Evolutionary conservation across 2,113 vertebrate species (phyloP).

Genomic region (Stegostoma tigrinum): DNA sequence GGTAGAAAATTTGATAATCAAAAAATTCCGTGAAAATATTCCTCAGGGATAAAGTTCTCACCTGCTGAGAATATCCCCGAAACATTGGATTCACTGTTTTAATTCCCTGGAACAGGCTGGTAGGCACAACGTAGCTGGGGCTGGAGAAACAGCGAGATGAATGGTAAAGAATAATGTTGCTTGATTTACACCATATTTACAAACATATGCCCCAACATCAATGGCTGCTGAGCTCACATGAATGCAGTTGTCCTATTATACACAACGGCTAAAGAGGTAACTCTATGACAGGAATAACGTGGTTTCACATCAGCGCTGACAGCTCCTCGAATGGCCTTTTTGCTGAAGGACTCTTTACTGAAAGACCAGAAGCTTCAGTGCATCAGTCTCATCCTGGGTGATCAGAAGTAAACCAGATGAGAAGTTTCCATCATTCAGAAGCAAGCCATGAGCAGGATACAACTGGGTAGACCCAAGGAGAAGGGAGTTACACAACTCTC

Average conservation of each 20-base stretch:
- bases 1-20: background rate
- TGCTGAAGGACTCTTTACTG: background rate
- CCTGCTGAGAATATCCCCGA: constrained; percentile 95
- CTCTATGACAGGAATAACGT: background rate
- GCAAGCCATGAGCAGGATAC: background rate
- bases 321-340: background rate
- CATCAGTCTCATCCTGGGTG: background rate
- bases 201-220: background rate
- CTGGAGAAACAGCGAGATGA: constrained; percentile 51
- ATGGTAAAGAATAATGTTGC: background rate
- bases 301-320: background rate
- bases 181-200: background rate
- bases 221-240: too few species aligned
- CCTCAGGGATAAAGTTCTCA: constrained; percentile 47
- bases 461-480: background rate
- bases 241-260: background rate
- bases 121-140: constrained; percentile 86
- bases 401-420: background rate
- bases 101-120: constrained; percentile 94
- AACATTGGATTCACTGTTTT: constrained; percentile 94
- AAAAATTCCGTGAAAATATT: background rate
- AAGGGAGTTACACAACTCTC: background rate
- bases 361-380: background rate
- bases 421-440: background rate
- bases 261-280: too few species aligned